A percentile compares a stretch with the other conserved stretches of the same genome.
Evolutionary conservation across 1,140 invertebrate genomes (phyloP).

Genomic region (Chrysoperla carnea): DNA sequence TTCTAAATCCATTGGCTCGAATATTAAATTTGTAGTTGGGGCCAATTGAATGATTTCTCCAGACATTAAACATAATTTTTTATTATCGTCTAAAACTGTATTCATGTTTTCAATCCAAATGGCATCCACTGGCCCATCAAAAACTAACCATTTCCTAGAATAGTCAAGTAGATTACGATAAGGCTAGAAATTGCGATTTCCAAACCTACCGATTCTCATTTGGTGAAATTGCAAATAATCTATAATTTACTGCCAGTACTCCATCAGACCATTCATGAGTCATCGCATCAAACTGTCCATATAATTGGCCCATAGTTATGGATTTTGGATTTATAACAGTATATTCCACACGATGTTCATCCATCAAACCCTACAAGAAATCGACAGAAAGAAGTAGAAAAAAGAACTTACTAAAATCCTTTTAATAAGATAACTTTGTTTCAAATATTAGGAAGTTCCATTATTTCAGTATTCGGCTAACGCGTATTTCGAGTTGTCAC

Average conservation of each 20-base stretch:
- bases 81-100: conserved; percentile 91
- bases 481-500: too few species aligned
- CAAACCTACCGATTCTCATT: conserved; percentile 39
- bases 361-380: conserved; percentile 38
- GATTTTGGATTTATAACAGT: conserved; percentile 91
- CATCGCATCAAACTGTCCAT: conserved; percentile 85
- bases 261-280: conserved; percentile 94
- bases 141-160: conserved; percentile 81
- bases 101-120: conserved; percentile 98
- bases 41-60: conserved; percentile 90
- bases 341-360: conserved; percentile 77
- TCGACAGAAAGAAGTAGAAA: not conserved
- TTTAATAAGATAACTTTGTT: conserved; percentile 1
- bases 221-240: conserved; percentile 69
- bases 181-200: conserved; percentile 23
- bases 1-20: conserved; percentile 91
- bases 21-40: conserved; percentile 79
- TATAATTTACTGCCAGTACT: conserved; percentile 79
- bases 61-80: conserved; percentile 84
- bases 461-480: too few species aligned
- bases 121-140: conserved; percentile 92
- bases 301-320: conserved; percentile 89
- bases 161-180: conserved; percentile 1
- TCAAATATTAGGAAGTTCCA: too few species aligned
- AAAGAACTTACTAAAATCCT: conserved; percentile 1